phyloP scores from a whole-genome alignment of 2,888 invertebrate species.

The Formica aserva region DNA sequence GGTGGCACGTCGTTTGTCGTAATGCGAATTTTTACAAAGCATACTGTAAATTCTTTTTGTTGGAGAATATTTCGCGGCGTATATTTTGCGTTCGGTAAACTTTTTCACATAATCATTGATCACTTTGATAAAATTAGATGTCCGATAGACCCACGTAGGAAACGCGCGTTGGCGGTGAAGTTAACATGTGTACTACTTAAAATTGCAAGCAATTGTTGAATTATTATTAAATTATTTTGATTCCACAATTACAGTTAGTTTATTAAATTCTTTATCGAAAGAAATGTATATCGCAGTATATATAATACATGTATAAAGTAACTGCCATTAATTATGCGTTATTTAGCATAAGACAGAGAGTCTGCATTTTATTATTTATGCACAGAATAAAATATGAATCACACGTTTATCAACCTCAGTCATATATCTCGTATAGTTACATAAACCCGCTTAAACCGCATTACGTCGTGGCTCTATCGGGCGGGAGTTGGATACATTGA shows the following conservation, averaged over 20 bases:
- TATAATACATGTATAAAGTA: not conserved
- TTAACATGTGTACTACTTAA: not conserved
- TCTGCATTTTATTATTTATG: not conserved
- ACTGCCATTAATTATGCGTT: not conserved
- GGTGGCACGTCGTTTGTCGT: not conserved
- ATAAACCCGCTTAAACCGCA: not conserved
- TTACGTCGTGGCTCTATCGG: slow-evolving; percentile 69
- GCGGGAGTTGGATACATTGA: slow-evolving; percentile 60
- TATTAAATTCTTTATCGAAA: not conserved
- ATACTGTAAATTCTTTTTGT: not conserved
- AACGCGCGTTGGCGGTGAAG: slow-evolving; percentile 32
- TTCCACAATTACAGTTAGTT: not conserved
- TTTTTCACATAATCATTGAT: not conserved
- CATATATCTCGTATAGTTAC: not conserved
- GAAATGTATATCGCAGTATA: not conserved
- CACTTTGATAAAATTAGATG: not conserved
- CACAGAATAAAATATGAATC: not conserved
- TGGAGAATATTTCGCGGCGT: not conserved
- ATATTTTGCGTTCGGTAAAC: not conserved
- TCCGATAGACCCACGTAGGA: slow-evolving; percentile 54
- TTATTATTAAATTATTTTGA: not conserved
- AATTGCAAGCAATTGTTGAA: not conserved
- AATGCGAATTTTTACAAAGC: slow-evolving; percentile 30
- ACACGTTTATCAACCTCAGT: slow-evolving; percentile 31
- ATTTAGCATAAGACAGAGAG: not conserved